phyloP scores from a whole-genome alignment of 2,797 vertebrate species.

The Geotria australis region DNA sequence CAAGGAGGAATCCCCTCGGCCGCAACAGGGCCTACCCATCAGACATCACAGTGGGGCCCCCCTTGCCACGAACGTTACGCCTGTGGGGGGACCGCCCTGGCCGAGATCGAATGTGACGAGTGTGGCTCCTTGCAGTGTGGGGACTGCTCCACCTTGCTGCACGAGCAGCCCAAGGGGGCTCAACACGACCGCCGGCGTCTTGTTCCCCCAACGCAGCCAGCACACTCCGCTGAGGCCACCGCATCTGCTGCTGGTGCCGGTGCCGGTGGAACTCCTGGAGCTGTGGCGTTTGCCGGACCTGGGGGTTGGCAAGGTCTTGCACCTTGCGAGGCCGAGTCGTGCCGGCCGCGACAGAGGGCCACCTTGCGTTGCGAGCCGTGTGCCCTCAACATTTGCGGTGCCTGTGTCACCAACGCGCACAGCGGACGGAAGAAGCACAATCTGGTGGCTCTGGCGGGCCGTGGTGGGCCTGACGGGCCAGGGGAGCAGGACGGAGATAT shows the following conservation, averaged over 20 bases:
- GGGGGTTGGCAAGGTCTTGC: no score
- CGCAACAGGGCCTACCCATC: no score
- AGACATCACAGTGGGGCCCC: slow-evolving; percentile 6
- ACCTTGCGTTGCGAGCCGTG: slow-evolving; percentile 67
- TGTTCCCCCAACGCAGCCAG: background rate
- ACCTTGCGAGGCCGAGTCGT: slow-evolving; percentile 7
- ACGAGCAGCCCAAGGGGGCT: slow-evolving; percentile 48
- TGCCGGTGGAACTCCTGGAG: slow-evolving; percentile 54
- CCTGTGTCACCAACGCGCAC: slow-evolving; percentile 84
- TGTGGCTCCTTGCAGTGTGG: slow-evolving; percentile 69
- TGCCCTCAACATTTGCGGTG: slow-evolving; percentile 66
- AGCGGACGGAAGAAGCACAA: slow-evolving; percentile 39
- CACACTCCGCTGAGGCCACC: no score
- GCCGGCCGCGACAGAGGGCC: slow-evolving; percentile 25
- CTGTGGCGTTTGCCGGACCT: slow-evolving; percentile 7
- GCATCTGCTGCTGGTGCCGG: slow-evolving; percentile 30
- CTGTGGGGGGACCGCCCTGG: slow-evolving; percentile 65
- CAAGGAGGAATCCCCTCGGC: no score
- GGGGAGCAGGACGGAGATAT: slow-evolving; percentile 24
- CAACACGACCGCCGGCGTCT: slow-evolving; percentile 70
- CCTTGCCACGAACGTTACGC: slow-evolving; percentile 86
- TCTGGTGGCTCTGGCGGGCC: slow-evolving; percentile 27
- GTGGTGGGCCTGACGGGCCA: slow-evolving; percentile 14
- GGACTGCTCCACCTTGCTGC: slow-evolving; percentile 65
- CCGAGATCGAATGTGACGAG: slow-evolving; percentile 69